A percentile compares a stretch with the other conserved stretches of the same genome.
Evolutionary conservation across 2,888 invertebrate genomes (phyloP).

Genomic region (Cephus spinipes): DNA sequence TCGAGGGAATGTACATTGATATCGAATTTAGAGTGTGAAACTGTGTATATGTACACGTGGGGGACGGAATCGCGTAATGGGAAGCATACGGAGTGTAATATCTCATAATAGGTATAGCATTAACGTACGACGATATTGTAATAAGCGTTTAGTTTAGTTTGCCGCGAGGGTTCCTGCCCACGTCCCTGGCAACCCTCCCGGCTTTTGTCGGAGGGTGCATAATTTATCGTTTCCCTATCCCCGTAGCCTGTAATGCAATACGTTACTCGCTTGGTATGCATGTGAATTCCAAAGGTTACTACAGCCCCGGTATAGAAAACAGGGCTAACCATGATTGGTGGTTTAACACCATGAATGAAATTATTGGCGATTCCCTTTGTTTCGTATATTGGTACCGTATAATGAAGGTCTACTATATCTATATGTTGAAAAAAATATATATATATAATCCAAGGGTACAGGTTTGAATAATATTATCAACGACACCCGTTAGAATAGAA

Average conservation of each 20-base stretch:
- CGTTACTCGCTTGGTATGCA: slow-evolving; percentile 45
- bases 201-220: slow-evolving; percentile 55
- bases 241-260: slow-evolving; percentile 45
- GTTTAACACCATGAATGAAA: slow-evolving; percentile 44
- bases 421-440: background rate
- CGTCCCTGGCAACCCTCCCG: slow-evolving; percentile 27
- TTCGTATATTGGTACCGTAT: background rate
- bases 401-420: background rate
- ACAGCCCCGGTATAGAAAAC: background rate
- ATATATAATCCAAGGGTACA: background rate
- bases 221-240: slow-evolving; percentile 58
- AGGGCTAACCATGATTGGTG: slow-evolving; percentile 24
- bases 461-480: background rate
- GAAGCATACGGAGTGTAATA: slow-evolving; percentile 61
- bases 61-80: slow-evolving; percentile 39
- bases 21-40: background rate
- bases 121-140: slow-evolving; percentile 61
- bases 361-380: slow-evolving; percentile 13
- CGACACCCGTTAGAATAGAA: slow-evolving; percentile 57
- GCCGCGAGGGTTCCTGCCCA: slow-evolving; percentile 40
- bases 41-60: background rate
- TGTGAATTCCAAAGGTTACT: slow-evolving; percentile 48
- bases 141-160: slow-evolving; percentile 62
- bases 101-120: slow-evolving; percentile 62
- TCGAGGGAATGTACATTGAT: background rate